These are phyloP conservation scores for Altica lythri DNA, from an alignment of 2,888 invertebrate genomes.

Conservation along the genomic window DNA sequence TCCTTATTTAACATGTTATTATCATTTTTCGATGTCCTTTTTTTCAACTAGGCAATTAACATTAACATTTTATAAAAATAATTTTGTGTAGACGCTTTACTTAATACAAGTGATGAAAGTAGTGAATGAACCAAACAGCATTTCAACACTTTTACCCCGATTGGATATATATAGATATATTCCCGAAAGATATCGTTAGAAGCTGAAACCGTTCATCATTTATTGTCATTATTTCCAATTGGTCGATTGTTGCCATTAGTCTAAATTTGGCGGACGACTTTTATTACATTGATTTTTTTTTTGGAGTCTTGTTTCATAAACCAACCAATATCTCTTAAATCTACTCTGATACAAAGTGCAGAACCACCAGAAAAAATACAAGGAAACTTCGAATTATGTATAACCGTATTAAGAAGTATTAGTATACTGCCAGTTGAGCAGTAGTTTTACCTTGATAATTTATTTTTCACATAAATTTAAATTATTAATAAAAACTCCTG, in stretches of 20 bases:
- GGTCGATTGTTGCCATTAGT: slow-evolving; percentile 44
- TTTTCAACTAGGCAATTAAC: no score
- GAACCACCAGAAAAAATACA: no score
- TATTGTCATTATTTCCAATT: slow-evolving; percentile 43
- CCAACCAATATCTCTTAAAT: no score
- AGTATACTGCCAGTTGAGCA: neutral
- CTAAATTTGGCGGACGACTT: slow-evolving; percentile 19
- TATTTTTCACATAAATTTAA: neutral
- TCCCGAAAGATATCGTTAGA: slow-evolving; percentile 54
- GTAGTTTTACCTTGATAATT: neutral
- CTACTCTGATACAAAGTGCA: no score
- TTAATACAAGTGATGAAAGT: no score
- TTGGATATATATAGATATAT: slow-evolving; percentile 42
- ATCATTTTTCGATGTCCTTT: no score
- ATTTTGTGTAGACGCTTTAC: no score
- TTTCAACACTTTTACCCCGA: slow-evolving; percentile 3
- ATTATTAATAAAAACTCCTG: neutral
- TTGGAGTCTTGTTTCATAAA: neutral
- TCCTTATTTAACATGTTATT: no score
- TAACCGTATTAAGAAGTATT: no score
- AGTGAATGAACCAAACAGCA: slow-evolving; percentile 7
- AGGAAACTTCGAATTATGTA: no score
- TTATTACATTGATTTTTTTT: neutral
- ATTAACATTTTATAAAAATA: no score
- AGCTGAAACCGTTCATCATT: slow-evolving; percentile 52